Evolutionary conservation across 1,140 invertebrate genomes (phyloP).

Genomic region (Vollenhovia emeryi): DNA sequence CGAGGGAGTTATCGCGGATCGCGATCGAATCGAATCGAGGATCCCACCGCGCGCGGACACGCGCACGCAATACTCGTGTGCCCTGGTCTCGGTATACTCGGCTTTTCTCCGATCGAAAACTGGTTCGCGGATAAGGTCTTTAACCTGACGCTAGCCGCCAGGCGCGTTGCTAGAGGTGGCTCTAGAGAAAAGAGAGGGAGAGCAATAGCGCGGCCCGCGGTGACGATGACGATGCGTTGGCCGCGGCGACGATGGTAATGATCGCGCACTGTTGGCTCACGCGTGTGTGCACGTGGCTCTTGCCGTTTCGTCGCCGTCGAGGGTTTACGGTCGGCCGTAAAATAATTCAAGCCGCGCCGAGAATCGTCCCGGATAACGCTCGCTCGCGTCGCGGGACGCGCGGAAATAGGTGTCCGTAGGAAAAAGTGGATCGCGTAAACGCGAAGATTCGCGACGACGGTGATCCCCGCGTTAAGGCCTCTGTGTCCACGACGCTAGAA

Average conservation of each 20-base stretch:
- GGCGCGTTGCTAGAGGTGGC: slow-evolving; percentile 40
- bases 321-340: slow-evolving; percentile 18
- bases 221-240: slow-evolving; percentile 3
- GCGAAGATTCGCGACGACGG: background rate
- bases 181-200: slow-evolving; percentile 39
- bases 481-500: no score
- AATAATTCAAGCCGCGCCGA: slow-evolving; percentile 30
- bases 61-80: background rate
- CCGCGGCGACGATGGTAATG: background rate
- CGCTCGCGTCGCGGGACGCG: background rate
- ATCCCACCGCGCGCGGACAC: slow-evolving; percentile 22
- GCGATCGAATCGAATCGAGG: slow-evolving; percentile 34
- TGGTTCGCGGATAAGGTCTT: slow-evolving; percentile 77
- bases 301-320: background rate
- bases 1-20: slow-evolving; percentile 19
- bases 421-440: background rate
- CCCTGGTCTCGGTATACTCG: slow-evolving; percentile 29
- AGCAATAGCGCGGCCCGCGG: slow-evolving; percentile 18
- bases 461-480: background rate
- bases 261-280: background rate
- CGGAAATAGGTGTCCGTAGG: background rate
- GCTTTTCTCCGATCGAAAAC: slow-evolving; percentile 75
- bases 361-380: background rate
- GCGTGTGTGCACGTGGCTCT: slow-evolving; percentile 2
- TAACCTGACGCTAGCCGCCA: slow-evolving; percentile 67